A percentile compares a stretch with the other conserved stretches of the same genome.
Conservation (phyloP, 2,113 vertebrate genomes). For the Salvelinus alpinus region DNA sequence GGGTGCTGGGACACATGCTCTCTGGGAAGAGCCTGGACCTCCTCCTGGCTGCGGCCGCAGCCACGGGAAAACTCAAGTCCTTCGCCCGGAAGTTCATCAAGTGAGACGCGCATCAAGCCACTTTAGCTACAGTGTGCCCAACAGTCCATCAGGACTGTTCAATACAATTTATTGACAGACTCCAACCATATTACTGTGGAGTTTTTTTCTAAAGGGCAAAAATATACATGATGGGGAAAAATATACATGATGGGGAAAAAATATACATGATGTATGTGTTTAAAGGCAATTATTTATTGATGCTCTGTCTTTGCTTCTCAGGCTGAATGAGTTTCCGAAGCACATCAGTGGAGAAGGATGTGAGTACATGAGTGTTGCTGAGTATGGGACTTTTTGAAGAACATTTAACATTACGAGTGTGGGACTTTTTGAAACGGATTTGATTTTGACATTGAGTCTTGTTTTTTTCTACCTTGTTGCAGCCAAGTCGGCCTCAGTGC, state of each 20-base stretch:
- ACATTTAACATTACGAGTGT: not conserved
- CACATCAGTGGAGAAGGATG: conserved; percentile 89
- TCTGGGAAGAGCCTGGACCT: conserved; percentile 96
- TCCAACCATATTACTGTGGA: not conserved
- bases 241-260: not conserved
- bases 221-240: no score
- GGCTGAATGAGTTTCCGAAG: conserved; percentile 96
- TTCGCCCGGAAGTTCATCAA: conserved; percentile 97
- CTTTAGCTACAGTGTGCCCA: not conserved
- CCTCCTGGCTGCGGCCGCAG: conserved; percentile 90
- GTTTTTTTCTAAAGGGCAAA: not conserved
- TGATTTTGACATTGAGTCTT: not conserved
- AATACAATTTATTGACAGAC: not conserved
- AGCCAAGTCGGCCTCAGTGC: conserved; percentile 90
- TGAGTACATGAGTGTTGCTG: conserved; percentile 72
- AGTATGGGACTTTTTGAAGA: not conserved
- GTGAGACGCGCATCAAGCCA: conserved; percentile 66
- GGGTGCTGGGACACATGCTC: conserved; percentile 96
- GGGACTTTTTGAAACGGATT: not conserved
- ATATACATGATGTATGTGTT: not conserved
- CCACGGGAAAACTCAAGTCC: conserved; percentile 94
- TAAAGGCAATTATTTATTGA: not conserved
- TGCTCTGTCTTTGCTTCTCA: conserved; percentile 40
- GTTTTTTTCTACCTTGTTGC: conserved; percentile 11
- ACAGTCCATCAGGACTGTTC: not conserved